These are phyloP conservation scores for Orcinus orca DNA, from an alignment of 2,113 vertebrate species.

Conservation along the genomic window DNA sequence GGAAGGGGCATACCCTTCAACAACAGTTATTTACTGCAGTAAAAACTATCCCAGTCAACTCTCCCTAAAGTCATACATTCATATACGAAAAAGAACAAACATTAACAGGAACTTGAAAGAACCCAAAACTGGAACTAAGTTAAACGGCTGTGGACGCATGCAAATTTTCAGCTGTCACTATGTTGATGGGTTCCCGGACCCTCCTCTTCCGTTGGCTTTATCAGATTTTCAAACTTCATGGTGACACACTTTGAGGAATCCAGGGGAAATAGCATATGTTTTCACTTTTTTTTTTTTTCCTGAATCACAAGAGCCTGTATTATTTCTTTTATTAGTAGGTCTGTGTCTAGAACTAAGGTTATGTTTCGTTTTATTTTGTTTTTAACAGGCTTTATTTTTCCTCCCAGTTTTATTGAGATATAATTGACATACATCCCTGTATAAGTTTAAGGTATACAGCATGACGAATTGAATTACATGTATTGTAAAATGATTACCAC, in stretches of 20 bases:
- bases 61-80: background rate
- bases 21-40: background rate
- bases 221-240: background rate
- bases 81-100: background rate
- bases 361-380: background rate
- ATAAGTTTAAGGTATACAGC: background rate
- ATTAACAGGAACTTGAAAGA: conserved; percentile 36
- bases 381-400: background rate
- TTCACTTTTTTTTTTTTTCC: background rate
- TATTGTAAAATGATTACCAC: background rate
- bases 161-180: background rate
- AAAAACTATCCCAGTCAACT: background rate
- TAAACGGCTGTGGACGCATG: background rate
- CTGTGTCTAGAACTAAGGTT: background rate
- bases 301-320: background rate
- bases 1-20: background rate
- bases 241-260: background rate
- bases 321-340: background rate
- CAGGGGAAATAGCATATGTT: background rate
- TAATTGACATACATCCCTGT: background rate
- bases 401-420: background rate
- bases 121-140: background rate
- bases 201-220: background rate
- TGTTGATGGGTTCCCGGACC: background rate
- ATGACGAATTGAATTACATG: background rate